Evolutionary conservation across 2,888 invertebrate species (phyloP).

Genomic region (Cryptocephalus moraei): DNA sequence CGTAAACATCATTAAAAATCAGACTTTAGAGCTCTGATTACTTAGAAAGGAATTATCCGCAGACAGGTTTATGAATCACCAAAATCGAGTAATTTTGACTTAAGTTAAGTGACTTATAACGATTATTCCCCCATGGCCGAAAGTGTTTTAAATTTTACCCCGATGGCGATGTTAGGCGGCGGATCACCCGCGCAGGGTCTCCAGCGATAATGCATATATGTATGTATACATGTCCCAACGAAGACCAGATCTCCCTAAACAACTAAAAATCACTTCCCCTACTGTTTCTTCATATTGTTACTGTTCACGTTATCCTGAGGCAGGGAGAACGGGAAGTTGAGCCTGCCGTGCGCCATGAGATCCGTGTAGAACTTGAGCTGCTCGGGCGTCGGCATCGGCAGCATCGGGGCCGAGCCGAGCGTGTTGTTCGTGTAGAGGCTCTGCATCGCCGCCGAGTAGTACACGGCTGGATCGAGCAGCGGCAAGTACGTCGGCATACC

Average conservation of each 20-base stretch:
- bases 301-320: slow-evolving; percentile 27
- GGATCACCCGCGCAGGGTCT: not conserved
- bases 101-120: too few relatives aligned
- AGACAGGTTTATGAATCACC: too few relatives aligned
- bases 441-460: slow-evolving; percentile 41
- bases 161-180: too few relatives aligned
- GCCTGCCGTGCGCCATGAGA: slow-evolving; percentile 35
- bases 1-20: too few relatives aligned
- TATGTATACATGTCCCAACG: not conserved
- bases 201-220: too few relatives aligned
- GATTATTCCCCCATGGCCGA: too few relatives aligned
- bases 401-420: slow-evolving; percentile 29
- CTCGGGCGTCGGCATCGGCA: slow-evolving; percentile 41
- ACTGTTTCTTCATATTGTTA: slow-evolving; percentile 22
- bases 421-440: slow-evolving; percentile 36
- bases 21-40: too few relatives aligned
- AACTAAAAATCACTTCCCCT: slow-evolving; percentile 7
- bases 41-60: too few relatives aligned
- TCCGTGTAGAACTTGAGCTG: slow-evolving; percentile 46
- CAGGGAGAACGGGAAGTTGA: slow-evolving; percentile 29
- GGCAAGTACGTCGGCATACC: slow-evolving; percentile 30
- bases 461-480: slow-evolving; percentile 36
- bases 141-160: too few relatives aligned
- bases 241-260: slow-evolving; percentile 4
- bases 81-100: too few relatives aligned